These are phyloP conservation scores for Lasioglossum pauxillum DNA, from an alignment of 2,888 invertebrate genomes.

Conservation along the genomic window DNA sequence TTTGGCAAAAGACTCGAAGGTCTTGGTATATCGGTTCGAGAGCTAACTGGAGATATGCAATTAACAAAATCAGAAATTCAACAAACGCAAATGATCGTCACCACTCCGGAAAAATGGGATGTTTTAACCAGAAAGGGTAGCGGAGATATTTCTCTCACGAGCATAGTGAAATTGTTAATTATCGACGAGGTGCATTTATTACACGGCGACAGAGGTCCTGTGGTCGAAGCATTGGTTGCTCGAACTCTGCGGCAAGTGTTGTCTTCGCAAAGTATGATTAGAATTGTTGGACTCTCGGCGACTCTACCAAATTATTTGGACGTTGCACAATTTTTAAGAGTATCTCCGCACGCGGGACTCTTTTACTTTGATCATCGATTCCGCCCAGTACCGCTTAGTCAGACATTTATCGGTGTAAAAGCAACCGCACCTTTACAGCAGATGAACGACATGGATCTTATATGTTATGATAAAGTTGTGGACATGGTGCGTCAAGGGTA, in stretches of 20 bases:
- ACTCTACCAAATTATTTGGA: conserved; percentile 99
- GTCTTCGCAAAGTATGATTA: conserved; percentile 96
- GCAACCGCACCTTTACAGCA: conserved; percentile 87
- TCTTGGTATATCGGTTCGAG: conserved; percentile 93
- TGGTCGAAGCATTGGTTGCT: conserved; percentile 98
- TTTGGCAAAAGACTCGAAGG: conserved; percentile 93
- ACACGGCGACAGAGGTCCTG: conserved; percentile 98
- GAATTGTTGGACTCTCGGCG: conserved; percentile 98
- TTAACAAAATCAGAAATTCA: conserved; percentile 96
- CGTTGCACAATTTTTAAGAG: conserved; percentile 96
- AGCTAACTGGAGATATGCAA: conserved; percentile 99
- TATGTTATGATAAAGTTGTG: conserved; percentile 96
- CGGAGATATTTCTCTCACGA: conserved; percentile 94
- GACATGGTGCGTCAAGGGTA: conserved; percentile 95
- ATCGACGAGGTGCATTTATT: conserved; percentile 98
- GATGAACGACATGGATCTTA: conserved; percentile 93
- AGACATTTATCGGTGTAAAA: conserved; percentile 95
- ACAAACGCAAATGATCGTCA: conserved; percentile 98
- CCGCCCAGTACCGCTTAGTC: conserved; percentile 97
- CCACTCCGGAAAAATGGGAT: conserved; percentile 99
- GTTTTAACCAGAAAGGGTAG: conserved; percentile 98
- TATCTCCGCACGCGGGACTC: conserved; percentile 95
- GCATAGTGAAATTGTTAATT: conserved; percentile 96
- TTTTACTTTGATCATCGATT: conserved; percentile 98
- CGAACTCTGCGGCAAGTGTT: conserved; percentile 97